Evolutionary conservation across 2,113 vertebrate species (phyloP).

Genomic region (Leptobrachium ailaonicum): DNA sequence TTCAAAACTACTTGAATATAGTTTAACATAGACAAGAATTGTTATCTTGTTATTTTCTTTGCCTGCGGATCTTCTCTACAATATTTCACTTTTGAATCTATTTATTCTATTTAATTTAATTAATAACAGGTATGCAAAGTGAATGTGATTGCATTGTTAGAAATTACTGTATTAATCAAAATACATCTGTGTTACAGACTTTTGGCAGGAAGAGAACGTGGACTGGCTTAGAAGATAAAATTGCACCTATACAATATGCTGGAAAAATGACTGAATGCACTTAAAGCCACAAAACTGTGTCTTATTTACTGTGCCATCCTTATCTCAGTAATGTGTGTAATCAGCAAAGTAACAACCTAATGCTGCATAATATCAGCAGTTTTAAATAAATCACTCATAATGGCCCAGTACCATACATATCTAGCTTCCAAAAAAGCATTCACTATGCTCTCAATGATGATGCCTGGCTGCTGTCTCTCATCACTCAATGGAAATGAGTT

Average conservation of each 20-base stretch:
- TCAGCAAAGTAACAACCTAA: constrained; percentile 1
- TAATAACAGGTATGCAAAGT: no score
- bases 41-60: no score
- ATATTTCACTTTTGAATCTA: no score
- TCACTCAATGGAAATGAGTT: constrained; percentile 15
- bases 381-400: background rate
- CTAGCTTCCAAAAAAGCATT: background rate
- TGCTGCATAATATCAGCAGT: background rate
- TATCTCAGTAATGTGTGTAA: background rate
- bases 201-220: background rate
- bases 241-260: background rate
- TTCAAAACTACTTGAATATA: no score
- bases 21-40: no score
- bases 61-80: no score
- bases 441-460: background rate
- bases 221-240: background rate
- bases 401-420: background rate
- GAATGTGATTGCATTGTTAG: no score
- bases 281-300: constrained; percentile 5
- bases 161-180: no score
- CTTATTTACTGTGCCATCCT: background rate
- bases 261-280: constrained; percentile 4
- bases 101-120: no score
- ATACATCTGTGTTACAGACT: no score
- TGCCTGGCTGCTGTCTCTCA: background rate